These are phyloP conservation scores for Harpegnathos saltator DNA, from an alignment of 1,140 invertebrate genomes.

Conservation along the genomic window DNA sequence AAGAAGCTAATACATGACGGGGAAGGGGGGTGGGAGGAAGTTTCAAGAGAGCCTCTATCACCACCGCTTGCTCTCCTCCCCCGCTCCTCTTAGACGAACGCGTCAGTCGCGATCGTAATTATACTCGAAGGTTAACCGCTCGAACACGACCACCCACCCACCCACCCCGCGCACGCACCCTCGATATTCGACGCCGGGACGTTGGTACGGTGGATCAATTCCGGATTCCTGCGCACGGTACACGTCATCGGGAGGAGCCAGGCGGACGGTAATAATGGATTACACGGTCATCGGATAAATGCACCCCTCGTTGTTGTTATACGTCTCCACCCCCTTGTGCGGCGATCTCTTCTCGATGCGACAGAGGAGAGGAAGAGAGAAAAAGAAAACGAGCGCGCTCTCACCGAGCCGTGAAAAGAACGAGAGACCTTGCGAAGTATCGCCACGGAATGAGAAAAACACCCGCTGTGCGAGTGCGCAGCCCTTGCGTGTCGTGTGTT, in stretches of 20 bases:
- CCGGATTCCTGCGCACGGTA: conserved; percentile 63
- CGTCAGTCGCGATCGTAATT: conserved; percentile 25
- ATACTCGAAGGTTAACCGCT: conserved; percentile 42
- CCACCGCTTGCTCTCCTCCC: too few species aligned
- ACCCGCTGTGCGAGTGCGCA: conserved; percentile 66
- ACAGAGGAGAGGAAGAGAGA: too few species aligned
- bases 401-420: conserved; percentile 71
- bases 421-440: conserved; percentile 77
- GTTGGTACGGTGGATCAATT: conserved; percentile 62
- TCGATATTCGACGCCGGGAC: conserved; percentile 60
- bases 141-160: conserved; percentile 18
- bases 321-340: background rate
- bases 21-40: too few species aligned
- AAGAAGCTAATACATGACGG: too few species aligned
- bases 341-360: too few species aligned
- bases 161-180: conserved; percentile 3
- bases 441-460: conserved; percentile 68
- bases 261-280: conserved; percentile 79
- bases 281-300: conserved; percentile 72
- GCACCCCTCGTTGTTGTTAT: conserved; percentile 31
- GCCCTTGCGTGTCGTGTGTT: conserved; percentile 2
- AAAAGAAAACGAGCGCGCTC: too few species aligned
- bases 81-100: background rate
- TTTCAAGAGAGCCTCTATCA: too few species aligned
- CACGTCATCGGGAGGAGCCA: conserved; percentile 71